These are phyloP conservation scores for Sipha maydis DNA, from an alignment of 2,888 invertebrate genomes.

Conservation along the genomic window DNA sequence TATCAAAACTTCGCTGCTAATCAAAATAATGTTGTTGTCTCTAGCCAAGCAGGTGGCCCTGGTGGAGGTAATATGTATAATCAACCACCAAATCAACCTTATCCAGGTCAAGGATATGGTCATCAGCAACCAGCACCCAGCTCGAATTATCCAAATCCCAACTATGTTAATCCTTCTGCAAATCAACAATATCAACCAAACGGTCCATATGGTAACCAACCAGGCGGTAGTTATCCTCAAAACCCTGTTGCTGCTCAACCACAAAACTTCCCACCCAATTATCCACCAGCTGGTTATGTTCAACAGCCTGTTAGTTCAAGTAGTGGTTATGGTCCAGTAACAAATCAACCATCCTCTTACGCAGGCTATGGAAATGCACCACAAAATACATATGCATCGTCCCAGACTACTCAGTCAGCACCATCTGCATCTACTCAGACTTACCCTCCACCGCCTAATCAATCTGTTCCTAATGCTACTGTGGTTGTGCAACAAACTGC, in stretches of 20 bases:
- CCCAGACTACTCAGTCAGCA: conserved; percentile 68
- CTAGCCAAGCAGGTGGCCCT: conserved; percentile 48
- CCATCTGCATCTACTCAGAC: conserved; percentile 71
- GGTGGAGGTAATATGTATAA: conserved; percentile 53
- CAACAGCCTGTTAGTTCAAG: conserved; percentile 48
- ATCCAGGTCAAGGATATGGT: conserved; percentile 57
- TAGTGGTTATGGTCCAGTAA: conserved; percentile 28
- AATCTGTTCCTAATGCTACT: conserved; percentile 67
- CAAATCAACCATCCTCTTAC: conserved; percentile 48
- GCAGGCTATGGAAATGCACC: conserved; percentile 64
- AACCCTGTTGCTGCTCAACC: conserved; percentile 35
- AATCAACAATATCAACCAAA: conserved; percentile 49
- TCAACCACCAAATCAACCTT: conserved; percentile 55
- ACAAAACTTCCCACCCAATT: conserved; percentile 50
- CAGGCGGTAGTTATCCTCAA: conserved; percentile 37
- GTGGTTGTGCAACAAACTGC: conserved; percentile 68
- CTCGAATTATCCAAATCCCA: conserved; percentile 61
- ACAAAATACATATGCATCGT: conserved; percentile 68
- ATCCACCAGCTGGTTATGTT: conserved; percentile 40
- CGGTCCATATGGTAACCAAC: conserved; percentile 50
- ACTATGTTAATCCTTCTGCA: conserved; percentile 29
- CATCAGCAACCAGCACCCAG: conserved; percentile 61
- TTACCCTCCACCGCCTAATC: conserved; percentile 71
- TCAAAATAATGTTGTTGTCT: conserved; percentile 47
- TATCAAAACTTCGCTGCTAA: conserved; percentile 57